Percentiles rank a stretch among this genome's conserved stretches.
These are phyloP conservation scores for Lordiphosa fenestrarum DNA, from an alignment of 2,888 invertebrate genomes.

Conservation along the genomic window DNA sequence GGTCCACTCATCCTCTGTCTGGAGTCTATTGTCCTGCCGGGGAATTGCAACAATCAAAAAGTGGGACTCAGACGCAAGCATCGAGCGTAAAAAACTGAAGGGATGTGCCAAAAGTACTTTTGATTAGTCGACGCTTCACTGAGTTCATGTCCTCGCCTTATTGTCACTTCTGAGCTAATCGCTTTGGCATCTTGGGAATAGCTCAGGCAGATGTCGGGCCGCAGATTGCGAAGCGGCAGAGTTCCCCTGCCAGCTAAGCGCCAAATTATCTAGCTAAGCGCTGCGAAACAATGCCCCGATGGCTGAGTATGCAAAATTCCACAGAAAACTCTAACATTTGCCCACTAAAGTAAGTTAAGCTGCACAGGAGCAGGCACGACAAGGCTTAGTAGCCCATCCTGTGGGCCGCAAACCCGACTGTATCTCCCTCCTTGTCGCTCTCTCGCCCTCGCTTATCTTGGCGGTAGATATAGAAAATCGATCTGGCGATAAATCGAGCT, in stretches of 20 bases:
- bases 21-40: slow-evolving; percentile 40
- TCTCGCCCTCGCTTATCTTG: slow-evolving; percentile 46
- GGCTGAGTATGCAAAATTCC: slow-evolving; percentile 41
- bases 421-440: slow-evolving; percentile 5
- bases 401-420: slow-evolving; percentile 58
- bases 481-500: slow-evolving; percentile 70
- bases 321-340: slow-evolving; percentile 58
- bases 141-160: slow-evolving; percentile 44
- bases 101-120: slow-evolving; percentile 43
- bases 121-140: slow-evolving; percentile 55
- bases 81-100: slow-evolving; percentile 50
- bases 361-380: slow-evolving; percentile 28
- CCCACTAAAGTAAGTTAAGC: slow-evolving; percentile 76
- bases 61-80: slow-evolving; percentile 62
- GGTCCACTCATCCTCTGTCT: slow-evolving; percentile 75
- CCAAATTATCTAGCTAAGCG: slow-evolving; percentile 65
- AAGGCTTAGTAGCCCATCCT: slow-evolving; percentile 39
- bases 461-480: slow-evolving; percentile 71
- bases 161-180: slow-evolving; percentile 41
- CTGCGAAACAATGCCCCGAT: slow-evolving; percentile 49
- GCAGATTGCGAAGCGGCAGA: no score
- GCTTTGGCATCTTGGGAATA: slow-evolving; percentile 33
- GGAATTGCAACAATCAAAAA: slow-evolving; percentile 63
- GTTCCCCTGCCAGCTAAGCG: slow-evolving; percentile 27
- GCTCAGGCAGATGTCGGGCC: slow-evolving; percentile 24